Conservation (phyloP, 2,888 invertebrate genomes). For the Aphrophora alni region DNA sequence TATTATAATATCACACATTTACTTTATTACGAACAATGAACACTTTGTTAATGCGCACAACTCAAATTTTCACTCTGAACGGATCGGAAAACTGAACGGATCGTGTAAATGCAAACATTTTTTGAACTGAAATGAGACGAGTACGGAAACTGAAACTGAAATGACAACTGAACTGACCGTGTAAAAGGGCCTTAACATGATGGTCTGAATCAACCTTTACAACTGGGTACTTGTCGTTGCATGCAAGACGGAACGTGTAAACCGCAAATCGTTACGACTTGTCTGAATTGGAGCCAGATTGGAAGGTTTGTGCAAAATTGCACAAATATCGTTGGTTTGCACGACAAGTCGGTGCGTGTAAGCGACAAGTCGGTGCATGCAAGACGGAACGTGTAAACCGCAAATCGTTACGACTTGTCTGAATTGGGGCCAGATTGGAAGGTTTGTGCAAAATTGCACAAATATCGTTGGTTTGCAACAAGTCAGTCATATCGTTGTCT, state of each 20-base stretch:
- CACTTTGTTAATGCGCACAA: background rate
- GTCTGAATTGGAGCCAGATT: background rate
- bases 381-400: slow-evolving; percentile 11
- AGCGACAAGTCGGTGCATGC: background rate
- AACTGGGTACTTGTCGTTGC: too few relatives aligned
- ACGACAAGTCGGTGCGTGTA: too few relatives aligned
- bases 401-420: slow-evolving; percentile 8
- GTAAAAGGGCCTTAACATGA: too few relatives aligned
- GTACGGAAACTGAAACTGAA: too few relatives aligned
- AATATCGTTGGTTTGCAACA: too few relatives aligned
- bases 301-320: background rate
- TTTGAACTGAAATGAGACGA: background rate
- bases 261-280: slow-evolving; percentile 12
- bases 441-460: too few relatives aligned
- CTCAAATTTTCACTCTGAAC: background rate
- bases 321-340: background rate
- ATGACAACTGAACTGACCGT: background rate
- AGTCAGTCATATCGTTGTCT: too few relatives aligned
- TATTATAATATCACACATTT: background rate
- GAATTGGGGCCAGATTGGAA: background rate
- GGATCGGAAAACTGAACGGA: background rate
- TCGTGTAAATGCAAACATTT: background rate
- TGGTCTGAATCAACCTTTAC: too few relatives aligned
- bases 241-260: slow-evolving; percentile 10
- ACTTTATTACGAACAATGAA: background rate